Conservation (phyloP, 2,888 invertebrate genomes). For the Tachina fera region DNA sequence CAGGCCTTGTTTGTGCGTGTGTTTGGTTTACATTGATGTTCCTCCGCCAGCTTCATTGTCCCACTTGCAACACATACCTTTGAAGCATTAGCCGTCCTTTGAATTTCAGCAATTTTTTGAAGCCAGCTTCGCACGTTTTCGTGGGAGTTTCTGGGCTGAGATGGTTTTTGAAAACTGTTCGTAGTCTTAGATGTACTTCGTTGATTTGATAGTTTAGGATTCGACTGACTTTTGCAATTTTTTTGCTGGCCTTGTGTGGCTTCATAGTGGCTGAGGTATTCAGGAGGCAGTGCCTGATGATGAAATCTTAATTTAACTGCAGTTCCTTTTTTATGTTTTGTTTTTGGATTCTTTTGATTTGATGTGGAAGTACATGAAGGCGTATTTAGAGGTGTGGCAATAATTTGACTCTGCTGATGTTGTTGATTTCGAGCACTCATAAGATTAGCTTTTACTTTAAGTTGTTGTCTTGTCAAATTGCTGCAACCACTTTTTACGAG, state of each 20-base stretch:
- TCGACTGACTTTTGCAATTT: constrained; percentile 80
- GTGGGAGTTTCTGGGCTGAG: constrained; percentile 81
- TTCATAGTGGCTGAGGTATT: constrained; percentile 91
- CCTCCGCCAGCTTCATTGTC: neutral
- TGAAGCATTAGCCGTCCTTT: constrained; percentile 82
- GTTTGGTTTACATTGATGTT: neutral
- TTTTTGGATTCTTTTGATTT: constrained; percentile 52
- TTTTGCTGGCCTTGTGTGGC: constrained; percentile 86
- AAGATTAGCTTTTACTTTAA: constrained; percentile 78
- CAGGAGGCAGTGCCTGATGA: constrained; percentile 90
- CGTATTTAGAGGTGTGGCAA: neutral
- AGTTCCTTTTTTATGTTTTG: constrained; percentile 51
- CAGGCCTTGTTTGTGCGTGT: neutral
- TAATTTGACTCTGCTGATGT: constrained; percentile 49
- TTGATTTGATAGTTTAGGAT: constrained; percentile 65
- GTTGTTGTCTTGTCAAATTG: constrained; percentile 78
- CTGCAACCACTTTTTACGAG: constrained; percentile 75
- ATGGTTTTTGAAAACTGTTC: constrained; percentile 19
- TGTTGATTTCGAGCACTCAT: constrained; percentile 74
- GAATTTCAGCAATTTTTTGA: constrained; percentile 89
- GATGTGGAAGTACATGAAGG: neutral
- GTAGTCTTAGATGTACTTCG: constrained; percentile 79
- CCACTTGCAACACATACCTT: constrained; percentile 52
- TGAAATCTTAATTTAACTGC: constrained; percentile 90
- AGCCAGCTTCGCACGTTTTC: constrained; percentile 90